Conservation (phyloP, 1,140 invertebrate species). For the Andricus grossulariae region DNA sequence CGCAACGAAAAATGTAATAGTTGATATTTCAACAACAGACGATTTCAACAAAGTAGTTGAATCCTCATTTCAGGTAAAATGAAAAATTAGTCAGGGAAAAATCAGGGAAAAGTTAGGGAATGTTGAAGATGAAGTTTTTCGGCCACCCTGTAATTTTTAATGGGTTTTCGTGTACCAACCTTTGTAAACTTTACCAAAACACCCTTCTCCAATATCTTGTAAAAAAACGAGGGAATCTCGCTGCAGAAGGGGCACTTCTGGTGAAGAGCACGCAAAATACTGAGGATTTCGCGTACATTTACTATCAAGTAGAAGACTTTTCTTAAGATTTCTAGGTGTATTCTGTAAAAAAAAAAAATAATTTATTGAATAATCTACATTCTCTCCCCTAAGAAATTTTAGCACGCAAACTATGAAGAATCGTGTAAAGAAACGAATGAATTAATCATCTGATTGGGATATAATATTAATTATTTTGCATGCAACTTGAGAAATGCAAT, state of each 20-base stretch:
- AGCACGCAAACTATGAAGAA: not conserved
- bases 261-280: constrained; percentile 79
- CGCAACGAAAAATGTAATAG: no score
- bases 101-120: no score
- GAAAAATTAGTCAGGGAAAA: no score
- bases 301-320: constrained; percentile 81
- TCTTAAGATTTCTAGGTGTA: constrained; percentile 77
- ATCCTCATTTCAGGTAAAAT: no score
- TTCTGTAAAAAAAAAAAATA: constrained; percentile 61
- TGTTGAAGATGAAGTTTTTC: no score
- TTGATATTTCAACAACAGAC: no score
- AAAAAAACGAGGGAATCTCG: constrained; percentile 82
- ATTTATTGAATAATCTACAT: constrained; percentile 4
- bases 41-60: no score
- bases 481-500: not conserved
- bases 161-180: constrained; percentile 75
- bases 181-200: constrained; percentile 94
- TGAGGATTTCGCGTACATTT: constrained; percentile 87
- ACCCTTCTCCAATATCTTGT: constrained; percentile 91
- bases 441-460: no score
- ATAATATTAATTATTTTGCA: no score
- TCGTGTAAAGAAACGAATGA: no score
- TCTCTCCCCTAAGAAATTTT: not conserved
- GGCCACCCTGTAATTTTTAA: not conserved
- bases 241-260: constrained; percentile 79